A percentile compares a stretch with the other conserved stretches of the same genome.
phyloP scores from a whole-genome alignment of 2,113 vertebrate species.

The Romanogobio albipinnatus region DNA sequence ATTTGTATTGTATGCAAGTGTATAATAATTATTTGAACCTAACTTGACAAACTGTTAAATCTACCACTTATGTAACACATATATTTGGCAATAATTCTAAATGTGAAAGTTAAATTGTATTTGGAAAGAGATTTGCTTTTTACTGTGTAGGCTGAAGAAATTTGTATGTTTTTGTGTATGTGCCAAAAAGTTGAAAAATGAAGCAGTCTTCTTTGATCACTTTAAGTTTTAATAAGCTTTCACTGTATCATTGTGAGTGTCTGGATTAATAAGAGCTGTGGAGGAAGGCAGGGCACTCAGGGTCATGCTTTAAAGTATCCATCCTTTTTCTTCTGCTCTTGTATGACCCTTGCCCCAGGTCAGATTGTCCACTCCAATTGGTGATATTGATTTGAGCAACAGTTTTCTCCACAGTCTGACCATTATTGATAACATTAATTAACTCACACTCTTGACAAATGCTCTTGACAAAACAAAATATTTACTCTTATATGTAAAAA shows the following conservation, averaged over 20 bases:
- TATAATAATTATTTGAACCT: neutral
- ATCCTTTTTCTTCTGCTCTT: neutral
- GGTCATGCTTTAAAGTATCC: neutral
- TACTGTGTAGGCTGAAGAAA: neutral
- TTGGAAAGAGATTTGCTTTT: neutral
- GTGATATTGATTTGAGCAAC: neutral
- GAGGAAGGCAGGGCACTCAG: neutral
- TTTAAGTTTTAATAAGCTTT: constrained; percentile 9
- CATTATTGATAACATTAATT: neutral
- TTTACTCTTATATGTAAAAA: neutral
- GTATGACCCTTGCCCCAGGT: neutral
- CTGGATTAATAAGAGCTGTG: constrained; percentile 4
- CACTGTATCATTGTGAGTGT: neutral
- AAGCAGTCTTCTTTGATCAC: neutral
- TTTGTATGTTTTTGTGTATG: neutral
- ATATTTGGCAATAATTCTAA: neutral
- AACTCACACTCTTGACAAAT: neutral
- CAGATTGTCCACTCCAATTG: neutral
- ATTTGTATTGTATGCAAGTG: neutral
- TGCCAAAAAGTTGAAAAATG: neutral
- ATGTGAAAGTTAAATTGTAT: neutral
- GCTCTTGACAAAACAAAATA: neutral
- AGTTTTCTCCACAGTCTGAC: neutral
- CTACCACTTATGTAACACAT: neutral
- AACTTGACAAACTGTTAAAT: neutral